Evolutionary conservation across 92 coral and sea anemone genomes (phyloP), one percentile per base, ranked within the genome.

Genomic region (Diadumene lineata): DNA sequence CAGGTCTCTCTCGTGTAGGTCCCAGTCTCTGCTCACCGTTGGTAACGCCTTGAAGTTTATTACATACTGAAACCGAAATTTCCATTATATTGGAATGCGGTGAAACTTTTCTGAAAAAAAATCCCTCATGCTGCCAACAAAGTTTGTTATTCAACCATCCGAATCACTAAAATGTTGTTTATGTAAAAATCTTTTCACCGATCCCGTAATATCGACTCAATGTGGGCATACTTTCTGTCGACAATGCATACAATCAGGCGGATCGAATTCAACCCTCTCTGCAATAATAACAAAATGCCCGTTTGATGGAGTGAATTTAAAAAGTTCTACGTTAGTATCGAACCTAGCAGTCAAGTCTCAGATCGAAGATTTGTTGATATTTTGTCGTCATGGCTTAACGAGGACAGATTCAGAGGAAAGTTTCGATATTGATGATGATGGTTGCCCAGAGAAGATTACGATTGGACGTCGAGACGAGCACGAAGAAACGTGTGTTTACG

Each of bases 221-320:
- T 96, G 99, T 66, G 99, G 99, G 22, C 99, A 96, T 69, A 92
- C 99, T 0, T 96, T 96, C 73, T 96, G 99, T 70, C 87, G 97
- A 28, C 88, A 60, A 25, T 96, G 99, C 44, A 92, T 89, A 61
- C 78, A 84, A 19, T 76, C 78, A 24, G 79, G 76, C 21, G 69
- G 79, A 7, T 50, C 80, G 24, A 82, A 86, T 73, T 82, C 82
- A 56, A 82, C 90, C 19, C 65, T 69, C 15, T 72, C 92, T 0
- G 7, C 13, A 38, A 73, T 88, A 22, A 68, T 86, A 60, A 84
- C 79, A 23, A 90, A 89, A 60, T 96, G 99, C 50, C 99, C 99
- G 2, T 57, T 84, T 46, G 99, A 96, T 55, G 92, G 87, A 19
- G 82, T 86, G 13, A 77, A 82, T 16, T 72, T 92, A 26, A 93